Percentiles rank a stretch among this genome's conserved stretches.
phyloP scores from a whole-genome alignment of 2,888 invertebrate genomes.

The Tachystola acroxantha region DNA sequence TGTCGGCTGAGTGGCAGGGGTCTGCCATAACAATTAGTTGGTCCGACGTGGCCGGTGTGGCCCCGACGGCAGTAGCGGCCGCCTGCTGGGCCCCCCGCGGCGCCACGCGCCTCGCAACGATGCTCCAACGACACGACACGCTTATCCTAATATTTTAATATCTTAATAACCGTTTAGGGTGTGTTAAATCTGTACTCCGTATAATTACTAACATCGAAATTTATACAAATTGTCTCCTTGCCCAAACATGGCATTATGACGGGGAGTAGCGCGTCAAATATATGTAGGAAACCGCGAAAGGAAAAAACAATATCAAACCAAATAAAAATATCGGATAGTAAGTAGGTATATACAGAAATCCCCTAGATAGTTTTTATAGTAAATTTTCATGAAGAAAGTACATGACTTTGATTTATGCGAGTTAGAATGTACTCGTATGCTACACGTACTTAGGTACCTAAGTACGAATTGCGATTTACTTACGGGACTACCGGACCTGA shows the following conservation, averaged over 20 bases:
- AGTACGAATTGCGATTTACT: too few relatives aligned
- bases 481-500: too few relatives aligned
- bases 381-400: too few relatives aligned
- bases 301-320: too few relatives aligned
- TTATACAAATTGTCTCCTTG: not conserved
- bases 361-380: too few relatives aligned
- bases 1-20: conserved; percentile 26
- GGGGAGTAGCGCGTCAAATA: too few relatives aligned
- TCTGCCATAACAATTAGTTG: conserved; percentile 52
- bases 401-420: too few relatives aligned
- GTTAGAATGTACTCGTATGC: too few relatives aligned
- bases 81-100: conserved; percentile 65
- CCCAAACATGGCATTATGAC: not conserved
- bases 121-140: conserved; percentile 27
- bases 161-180: conserved; percentile 71
- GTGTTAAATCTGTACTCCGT: conserved; percentile 51
- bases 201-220: conserved; percentile 35
- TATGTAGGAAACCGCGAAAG: too few relatives aligned
- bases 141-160: conserved; percentile 61
- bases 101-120: conserved; percentile 42
- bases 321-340: too few relatives aligned
- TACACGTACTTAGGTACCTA: too few relatives aligned
- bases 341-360: too few relatives aligned
- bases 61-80: conserved; percentile 46
- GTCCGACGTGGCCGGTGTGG: conserved; percentile 18